Evolutionary conservation across 2,888 invertebrate genomes (phyloP).

Genomic region (Micoletzkya japonica): DNA sequence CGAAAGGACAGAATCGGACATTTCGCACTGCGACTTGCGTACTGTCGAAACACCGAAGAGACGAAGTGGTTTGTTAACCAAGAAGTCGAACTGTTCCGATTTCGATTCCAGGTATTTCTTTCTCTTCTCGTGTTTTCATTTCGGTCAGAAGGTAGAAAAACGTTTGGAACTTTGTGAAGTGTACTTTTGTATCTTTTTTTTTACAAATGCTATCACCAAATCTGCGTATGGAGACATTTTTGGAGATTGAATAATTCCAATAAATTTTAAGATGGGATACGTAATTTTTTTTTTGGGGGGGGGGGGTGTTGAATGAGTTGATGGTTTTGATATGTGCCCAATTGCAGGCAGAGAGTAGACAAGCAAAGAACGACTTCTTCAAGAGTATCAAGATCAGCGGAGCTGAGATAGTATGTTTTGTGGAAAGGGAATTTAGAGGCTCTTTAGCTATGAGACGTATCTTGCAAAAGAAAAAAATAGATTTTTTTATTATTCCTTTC

Average conservation of each 20-base stretch:
- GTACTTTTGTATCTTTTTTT: no score
- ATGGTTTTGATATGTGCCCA: no score
- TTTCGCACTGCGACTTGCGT: conserved; percentile 86
- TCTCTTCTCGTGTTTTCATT: no score
- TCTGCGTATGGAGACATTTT: background rate
- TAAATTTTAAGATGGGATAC: background rate
- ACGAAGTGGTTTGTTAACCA: conserved; percentile 84
- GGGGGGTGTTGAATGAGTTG: no score
- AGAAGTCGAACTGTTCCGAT: conserved; percentile 82
- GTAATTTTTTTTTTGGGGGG: background rate
- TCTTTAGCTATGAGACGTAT: background rate
- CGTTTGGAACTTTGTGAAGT: no score
- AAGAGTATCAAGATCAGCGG: conserved; percentile 58
- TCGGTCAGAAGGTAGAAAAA: no score
- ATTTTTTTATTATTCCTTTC: background rate
- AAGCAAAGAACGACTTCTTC: conserved; percentile 26
- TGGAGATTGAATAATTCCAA: background rate
- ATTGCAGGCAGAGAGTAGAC: conserved; percentile 27
- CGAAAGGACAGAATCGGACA: conserved; percentile 83
- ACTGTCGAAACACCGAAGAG: conserved; percentile 81
- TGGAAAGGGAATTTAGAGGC: background rate
- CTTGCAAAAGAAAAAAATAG: background rate
- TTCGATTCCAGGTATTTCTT: conserved; percentile 30
- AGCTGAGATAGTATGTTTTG: conserved; percentile 34
- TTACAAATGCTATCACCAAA: no score